phyloP scores from a whole-genome alignment of 2,888 invertebrate genomes.

The Polymixis lichenea region DNA sequence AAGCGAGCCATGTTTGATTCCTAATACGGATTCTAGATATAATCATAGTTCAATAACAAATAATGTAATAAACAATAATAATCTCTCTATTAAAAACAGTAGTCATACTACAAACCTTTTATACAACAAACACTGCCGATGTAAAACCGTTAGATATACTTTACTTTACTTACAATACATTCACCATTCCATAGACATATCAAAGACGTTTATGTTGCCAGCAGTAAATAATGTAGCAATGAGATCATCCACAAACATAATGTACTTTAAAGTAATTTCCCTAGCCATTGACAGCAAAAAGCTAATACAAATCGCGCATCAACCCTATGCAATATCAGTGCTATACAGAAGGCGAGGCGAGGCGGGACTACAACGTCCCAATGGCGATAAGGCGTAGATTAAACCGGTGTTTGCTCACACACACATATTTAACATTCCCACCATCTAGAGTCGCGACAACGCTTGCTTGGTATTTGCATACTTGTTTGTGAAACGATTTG shows the following conservation, averaged over 20 bases:
- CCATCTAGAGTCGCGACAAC: constrained; percentile 82
- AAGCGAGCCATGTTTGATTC: too few relatives aligned
- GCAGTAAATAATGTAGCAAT: not conserved
- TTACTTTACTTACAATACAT: not conserved
- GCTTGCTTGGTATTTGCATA: constrained; percentile 85
- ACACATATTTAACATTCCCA: constrained; percentile 87
- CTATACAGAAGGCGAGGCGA: constrained; percentile 53
- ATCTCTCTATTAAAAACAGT: not conserved
- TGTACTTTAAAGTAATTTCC: constrained; percentile 24
- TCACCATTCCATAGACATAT: not conserved
- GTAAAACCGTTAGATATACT: not conserved
- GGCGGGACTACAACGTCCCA: constrained; percentile 66
- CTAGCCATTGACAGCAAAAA: constrained; percentile 33
- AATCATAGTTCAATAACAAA: too few relatives aligned
- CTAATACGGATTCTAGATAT: too few relatives aligned
- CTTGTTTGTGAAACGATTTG: constrained; percentile 86
- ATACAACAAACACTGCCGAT: not conserved
- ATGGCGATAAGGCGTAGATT: constrained; percentile 87
- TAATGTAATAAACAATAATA: too few relatives aligned
- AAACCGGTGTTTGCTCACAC: constrained; percentile 87
- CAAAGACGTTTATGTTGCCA: not conserved
- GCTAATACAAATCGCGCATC: constrained; percentile 48
- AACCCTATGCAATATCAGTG: constrained; percentile 63
- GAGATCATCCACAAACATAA: not conserved
- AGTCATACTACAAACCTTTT: not conserved